Percentiles rank a stretch among this genome's conserved stretches.
Conservation (phyloP, 2,113 vertebrate species). For the Apodemus speciosus region DNA sequence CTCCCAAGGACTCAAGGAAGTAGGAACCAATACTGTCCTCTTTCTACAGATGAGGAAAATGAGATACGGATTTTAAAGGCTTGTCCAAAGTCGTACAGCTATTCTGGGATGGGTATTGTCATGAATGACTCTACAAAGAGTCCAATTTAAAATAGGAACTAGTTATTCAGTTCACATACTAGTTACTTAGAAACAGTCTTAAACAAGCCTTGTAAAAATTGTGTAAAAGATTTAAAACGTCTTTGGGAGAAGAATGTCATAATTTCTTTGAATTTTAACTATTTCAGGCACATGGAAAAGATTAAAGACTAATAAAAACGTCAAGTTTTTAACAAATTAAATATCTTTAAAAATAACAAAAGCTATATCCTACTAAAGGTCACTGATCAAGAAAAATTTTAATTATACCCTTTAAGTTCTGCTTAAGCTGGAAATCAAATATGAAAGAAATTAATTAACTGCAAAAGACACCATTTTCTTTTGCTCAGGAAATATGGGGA, state of each 20-base stretch:
- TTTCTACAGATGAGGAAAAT: neutral
- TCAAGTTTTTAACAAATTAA: conserved; percentile 31
- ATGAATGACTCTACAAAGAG: neutral
- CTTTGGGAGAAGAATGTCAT: neutral
- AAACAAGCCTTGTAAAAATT: neutral
- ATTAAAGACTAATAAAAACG: neutral
- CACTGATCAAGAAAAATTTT: conserved; percentile 39
- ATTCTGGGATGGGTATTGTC: neutral
- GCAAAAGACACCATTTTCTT: conserved; percentile 40
- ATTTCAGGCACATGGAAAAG: conserved; percentile 39
- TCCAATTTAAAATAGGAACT: neutral
- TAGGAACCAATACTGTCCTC: neutral
- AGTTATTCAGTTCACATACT: neutral
- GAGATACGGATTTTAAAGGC: neutral
- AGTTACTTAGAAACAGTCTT: conserved; percentile 23
- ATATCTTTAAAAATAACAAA: conserved; percentile 51
- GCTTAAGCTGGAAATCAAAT: conserved; percentile 25
- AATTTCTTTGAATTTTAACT: conserved; percentile 26
- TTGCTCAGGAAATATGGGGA: conserved; percentile 32
- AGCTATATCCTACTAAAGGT: conserved; percentile 14
- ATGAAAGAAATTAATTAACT: conserved; percentile 57
- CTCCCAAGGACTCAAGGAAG: neutral
- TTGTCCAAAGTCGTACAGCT: neutral
- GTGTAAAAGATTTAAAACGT: conserved; percentile 23
- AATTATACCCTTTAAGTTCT: conserved; percentile 62